Evolutionary conservation across 2,113 vertebrate species (phyloP), one percentile per base, ranked within the genome.

Genomic region (Gadus chalcogrammus): DNA sequence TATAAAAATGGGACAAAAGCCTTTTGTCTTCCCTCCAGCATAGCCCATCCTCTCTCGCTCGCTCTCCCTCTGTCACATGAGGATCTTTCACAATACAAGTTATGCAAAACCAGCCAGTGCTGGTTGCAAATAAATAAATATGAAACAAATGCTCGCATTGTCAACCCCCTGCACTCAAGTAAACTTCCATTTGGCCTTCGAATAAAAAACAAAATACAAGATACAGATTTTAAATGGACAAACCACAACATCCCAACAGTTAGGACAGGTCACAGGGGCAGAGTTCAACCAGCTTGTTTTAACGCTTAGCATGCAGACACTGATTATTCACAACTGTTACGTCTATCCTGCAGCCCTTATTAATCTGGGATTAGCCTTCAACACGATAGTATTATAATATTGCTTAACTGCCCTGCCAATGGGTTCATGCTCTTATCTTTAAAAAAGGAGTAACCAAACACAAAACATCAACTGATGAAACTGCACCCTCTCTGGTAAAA

Each of bases 61-160:
- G 80, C 74, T 38, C 74, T 88, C 75, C 70, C 82, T 72, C 76
- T 42, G 85, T 91, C 91, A 92, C 91, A 91, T 92, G 84, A 78
- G 73, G 20, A 82, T 76, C 79, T 82, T 82, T 76, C 79, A 81
- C 90, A 85, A 88, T 82, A 86, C 85, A 86, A 90, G 85, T 88
- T 92, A 92, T 91, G 91, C 88, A 92, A 90, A 91, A 85, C 68
- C 70, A 87, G 81, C 73, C 83, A 83, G 79, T 83, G 84, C 87
- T 88, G 84, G 82, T 81, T 84, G 88, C 88, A 91, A 91, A 91
- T 86, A 91, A 91, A 91, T 85, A 91, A 89, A 89, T 85, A 77
- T 76, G 67, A 83, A 80, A 91, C 88, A 91, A 90, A 86, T 83
- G 79, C 77, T 79, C 66, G 83, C 89, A 90, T 91, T 91, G 91